Evolutionary conservation across 2,113 vertebrate species (phyloP), one percentile per base, ranked within the genome.

Genomic region (Cyphomyrus plagiostoma): DNA sequence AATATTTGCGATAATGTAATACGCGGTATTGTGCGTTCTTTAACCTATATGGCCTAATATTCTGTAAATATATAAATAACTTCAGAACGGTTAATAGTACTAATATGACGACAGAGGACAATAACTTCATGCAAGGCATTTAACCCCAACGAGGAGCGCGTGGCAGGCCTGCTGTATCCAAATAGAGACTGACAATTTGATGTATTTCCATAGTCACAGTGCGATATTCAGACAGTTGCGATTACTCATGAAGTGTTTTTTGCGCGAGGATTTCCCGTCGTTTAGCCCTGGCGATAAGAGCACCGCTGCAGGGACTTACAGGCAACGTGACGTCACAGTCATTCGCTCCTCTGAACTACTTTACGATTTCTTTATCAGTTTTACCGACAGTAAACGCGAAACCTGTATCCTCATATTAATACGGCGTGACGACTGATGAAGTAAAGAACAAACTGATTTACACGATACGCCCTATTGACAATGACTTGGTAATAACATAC

Each of bases 301-400:
- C 88, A 45, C n/a, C 13, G n/a, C 45, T 89, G 30, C 45, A 56
- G 49, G 89, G 89, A 85, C 48, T 62, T 80, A 89, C 80, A 56
- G 45, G 52, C 35, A n/a, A 58, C 2, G 42, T 89, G 89, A 89
- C 89, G 89, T 89, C 89, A 89, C 89, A 62, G 50, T 3, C 66
- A 15, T 7, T 50, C 26, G 45, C 10, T 62, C 13, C 13, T 80
- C 42, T 48, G 50, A 84, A 89, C 4, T 42, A 89, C 88, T 53
- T 89, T 85, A 62, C 21, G 85, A 8, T 48, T 53, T 39, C 82
- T 87, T 26, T 48, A 56, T 53, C 85, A 48, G 35, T 39, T 80
- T 48, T 84, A 83, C 8, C 19, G 19, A 82, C 42, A 82, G 30
- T 82, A 82, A 42, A n/a, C 56, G 21, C 56, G 56, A n/a, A n/a